phyloP scores from a whole-genome alignment of 2,113 vertebrate species.

The Scartelaos histophorus region DNA sequence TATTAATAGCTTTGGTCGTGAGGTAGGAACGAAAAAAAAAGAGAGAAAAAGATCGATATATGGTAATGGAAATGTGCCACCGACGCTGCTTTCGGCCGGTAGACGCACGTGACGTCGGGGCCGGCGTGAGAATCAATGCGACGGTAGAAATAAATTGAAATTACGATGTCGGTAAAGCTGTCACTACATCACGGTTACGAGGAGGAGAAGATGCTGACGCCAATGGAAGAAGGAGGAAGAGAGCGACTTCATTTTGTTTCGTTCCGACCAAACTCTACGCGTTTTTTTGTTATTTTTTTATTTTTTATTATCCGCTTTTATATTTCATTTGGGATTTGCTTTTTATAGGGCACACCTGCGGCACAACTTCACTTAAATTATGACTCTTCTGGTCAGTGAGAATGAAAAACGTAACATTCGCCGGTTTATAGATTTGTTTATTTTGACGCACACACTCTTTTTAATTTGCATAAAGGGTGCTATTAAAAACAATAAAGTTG shows the following conservation, averaged over 20 bases:
- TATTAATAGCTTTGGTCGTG: constrained; percentile 22
- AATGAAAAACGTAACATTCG: background rate
- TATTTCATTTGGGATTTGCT: background rate
- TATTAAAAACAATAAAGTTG: constrained; percentile 4
- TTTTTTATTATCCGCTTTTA: background rate
- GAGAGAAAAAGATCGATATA: constrained; percentile 49
- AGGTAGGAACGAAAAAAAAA: background rate
- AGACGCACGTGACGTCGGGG: constrained; percentile 28
- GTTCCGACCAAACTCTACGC: constrained; percentile 12
- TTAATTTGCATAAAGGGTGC: background rate
- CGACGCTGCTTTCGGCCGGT: constrained; percentile 23
- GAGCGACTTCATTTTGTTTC: constrained; percentile 22
- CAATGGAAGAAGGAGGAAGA: constrained; percentile 52
- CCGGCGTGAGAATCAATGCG: constrained; percentile 42
- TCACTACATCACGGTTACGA: constrained; percentile 57
- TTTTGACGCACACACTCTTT: background rate
- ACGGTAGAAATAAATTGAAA: constrained; percentile 54
- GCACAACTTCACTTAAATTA: background rate
- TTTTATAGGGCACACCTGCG: background rate
- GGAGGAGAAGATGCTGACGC: constrained; percentile 46
- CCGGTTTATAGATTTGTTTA: background rate
- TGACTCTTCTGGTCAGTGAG: background rate
- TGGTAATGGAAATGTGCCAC: constrained; percentile 45
- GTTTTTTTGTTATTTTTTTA: background rate
- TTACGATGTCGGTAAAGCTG: constrained; percentile 57